Conservation (phyloP, 1,140 invertebrate species). For the Meteorus sp. region DNA sequence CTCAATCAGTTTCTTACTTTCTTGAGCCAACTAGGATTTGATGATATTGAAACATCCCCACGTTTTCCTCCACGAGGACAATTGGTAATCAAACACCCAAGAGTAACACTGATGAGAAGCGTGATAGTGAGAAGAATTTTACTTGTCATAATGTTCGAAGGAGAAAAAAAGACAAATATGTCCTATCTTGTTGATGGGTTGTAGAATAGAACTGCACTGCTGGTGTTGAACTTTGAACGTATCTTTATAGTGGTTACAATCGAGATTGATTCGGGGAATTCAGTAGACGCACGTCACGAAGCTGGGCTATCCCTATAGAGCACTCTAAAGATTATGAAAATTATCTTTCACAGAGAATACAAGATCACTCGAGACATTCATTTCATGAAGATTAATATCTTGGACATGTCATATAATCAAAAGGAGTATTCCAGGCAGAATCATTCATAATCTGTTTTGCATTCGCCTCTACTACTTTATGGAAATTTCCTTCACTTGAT, state of each 20-base stretch:
- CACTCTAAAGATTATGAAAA: slow-evolving; percentile 51
- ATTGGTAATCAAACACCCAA: slow-evolving; percentile 60
- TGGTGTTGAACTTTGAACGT: slow-evolving; percentile 6
- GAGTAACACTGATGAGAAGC: slow-evolving; percentile 36
- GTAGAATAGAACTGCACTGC: background rate
- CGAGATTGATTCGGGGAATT: background rate
- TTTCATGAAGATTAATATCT: background rate
- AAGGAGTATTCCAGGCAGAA: too few relatives aligned
- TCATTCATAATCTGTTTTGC: too few relatives aligned
- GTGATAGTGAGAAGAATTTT: slow-evolving; percentile 31
- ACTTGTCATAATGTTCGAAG: slow-evolving; percentile 28
- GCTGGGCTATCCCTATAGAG: slow-evolving; percentile 35
- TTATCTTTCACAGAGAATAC: slow-evolving; percentile 22
- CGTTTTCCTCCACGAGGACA: slow-evolving; percentile 62
- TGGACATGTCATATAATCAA: too few relatives aligned
- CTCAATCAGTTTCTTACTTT: slow-evolving; percentile 41
- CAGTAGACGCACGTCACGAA: slow-evolving; percentile 17
- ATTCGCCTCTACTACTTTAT: too few relatives aligned
- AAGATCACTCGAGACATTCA: too few relatives aligned
- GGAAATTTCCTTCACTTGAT: too few relatives aligned
- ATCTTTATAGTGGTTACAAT: slow-evolving; percentile 11
- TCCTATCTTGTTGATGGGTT: background rate
- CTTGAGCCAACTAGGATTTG: slow-evolving; percentile 40
- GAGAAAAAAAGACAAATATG: background rate
- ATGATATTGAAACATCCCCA: slow-evolving; percentile 41